These are phyloP conservation scores for Cheilosia impressa DNA, from an alignment of 2,888 invertebrate species.

Conservation along the genomic window DNA sequence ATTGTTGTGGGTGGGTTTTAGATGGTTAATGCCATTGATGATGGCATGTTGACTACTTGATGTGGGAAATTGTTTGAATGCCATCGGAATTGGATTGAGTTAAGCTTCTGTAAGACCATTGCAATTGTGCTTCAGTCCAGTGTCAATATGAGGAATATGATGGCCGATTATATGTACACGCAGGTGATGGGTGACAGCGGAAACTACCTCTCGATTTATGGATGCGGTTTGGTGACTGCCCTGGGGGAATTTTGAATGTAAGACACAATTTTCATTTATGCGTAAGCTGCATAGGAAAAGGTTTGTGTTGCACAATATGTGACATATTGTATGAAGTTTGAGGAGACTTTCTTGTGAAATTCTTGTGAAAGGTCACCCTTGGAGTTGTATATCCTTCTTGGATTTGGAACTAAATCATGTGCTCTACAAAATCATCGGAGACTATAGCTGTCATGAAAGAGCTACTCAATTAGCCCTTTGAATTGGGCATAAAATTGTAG, in stretches of 20 bases:
- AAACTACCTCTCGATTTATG: neutral
- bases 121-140: constrained; percentile 33
- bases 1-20: constrained; percentile 69
- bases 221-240: neutral
- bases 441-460: no score
- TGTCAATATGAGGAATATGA: constrained; percentile 65
- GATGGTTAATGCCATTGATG: constrained; percentile 73
- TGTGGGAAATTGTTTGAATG: constrained; percentile 72
- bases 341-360: no score
- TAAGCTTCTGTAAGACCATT: constrained; percentile 67
- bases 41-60: constrained; percentile 75
- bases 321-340: no score
- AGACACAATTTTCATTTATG: no score
- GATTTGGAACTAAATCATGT: no score
- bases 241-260: neutral
- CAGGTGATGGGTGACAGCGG: constrained; percentile 19
- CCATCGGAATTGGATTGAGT: constrained; percentile 68
- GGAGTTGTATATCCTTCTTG: no score
- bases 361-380: no score
- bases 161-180: constrained; percentile 41
- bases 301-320: no score
- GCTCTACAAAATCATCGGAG: no score
- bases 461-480: no score
- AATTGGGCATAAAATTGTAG: no score
- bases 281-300: no score